Evolutionary conservation across 2,797 vertebrate genomes (phyloP).

Genomic region (Emydoidea blandingii): DNA sequence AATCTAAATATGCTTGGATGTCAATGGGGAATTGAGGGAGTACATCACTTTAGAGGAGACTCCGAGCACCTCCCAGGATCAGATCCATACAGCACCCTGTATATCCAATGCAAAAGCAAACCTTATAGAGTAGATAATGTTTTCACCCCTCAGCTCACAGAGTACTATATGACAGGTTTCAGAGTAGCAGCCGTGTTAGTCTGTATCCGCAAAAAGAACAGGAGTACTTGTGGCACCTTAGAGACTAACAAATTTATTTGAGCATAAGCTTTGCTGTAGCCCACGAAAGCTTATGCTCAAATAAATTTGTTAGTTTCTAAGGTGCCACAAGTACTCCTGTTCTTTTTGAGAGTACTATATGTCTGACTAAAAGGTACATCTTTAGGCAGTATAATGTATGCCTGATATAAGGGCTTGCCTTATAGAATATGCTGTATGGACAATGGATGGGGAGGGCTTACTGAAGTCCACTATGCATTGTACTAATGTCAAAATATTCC

Average conservation of each 20-base stretch:
- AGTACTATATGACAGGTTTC: no score
- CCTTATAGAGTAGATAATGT: accelerated
- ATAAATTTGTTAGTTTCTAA: no score
- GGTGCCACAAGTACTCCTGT: no score
- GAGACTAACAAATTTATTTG: no score
- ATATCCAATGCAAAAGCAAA: background rate
- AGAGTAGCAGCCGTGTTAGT: no score
- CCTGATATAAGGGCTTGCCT: background rate
- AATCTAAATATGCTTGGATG: background rate
- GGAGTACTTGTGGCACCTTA: no score
- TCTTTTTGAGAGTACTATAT: no score
- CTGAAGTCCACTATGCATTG: background rate
- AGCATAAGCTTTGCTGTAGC: no score
- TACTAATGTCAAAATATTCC: background rate
- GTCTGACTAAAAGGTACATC: background rate
- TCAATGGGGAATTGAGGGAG: background rate
- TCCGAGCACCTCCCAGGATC: background rate
- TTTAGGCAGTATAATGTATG: background rate
- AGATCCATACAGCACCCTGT: background rate
- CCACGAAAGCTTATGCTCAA: no score
- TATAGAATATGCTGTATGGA: background rate
- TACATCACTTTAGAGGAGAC: background rate
- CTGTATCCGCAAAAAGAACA: no score
- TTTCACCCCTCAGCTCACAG: no score
- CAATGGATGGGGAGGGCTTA: background rate